Base-by-base conservation (phyloP, 2,888 invertebrate genomes). In the Zhuqinia jingwanae region DNA sequence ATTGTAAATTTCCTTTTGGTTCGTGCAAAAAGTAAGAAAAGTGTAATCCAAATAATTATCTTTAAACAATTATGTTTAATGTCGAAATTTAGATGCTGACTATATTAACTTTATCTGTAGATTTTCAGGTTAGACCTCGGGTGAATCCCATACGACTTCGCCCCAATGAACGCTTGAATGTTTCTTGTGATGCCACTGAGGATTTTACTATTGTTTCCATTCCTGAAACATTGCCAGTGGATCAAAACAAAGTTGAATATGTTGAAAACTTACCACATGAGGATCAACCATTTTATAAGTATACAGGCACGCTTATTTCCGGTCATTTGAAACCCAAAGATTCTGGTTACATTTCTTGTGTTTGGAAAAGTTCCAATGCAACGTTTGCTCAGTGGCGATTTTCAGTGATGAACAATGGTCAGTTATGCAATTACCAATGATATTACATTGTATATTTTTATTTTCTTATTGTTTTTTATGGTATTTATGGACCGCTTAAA, bases 331-430 rank as follows among this genome's bases (percentile, higher is more conserved):
- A 36, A 15, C 20, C 60, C 0, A 50, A 42, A 0, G 8, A 5
- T 13, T 27, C 79, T n/a, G 85, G 85, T 17, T 79, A 75, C 42
- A 50, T 85, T 0, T 10, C 13, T 2, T 85, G 85, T 42, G 73
- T 63, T 13, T 85, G 85, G 85, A 85, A 79, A 47, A 13, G 15
- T 10, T 47, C 79, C 2, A 85, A 73, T 42, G 1, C 8, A 20
- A 11, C 60, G 13, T 85, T 85, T 80, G 79, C 75, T 11, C 2
- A 13, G n/a, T 85, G 85, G 85, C n/a, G 50, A 8, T 85, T 85
- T 60, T 45, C 68, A 8, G 85, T 85, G 2, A n/a, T 11, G 10
- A n/a, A 77, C 10, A 42, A 63, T 56, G 84, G 84, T 77, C 17
- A n/a, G 22, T 22, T 6, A 45, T 25, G 63, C 22, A 2, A 36